phyloP scores from a whole-genome alignment of 2,888 invertebrate species.

The Mimachlamys varia region DNA sequence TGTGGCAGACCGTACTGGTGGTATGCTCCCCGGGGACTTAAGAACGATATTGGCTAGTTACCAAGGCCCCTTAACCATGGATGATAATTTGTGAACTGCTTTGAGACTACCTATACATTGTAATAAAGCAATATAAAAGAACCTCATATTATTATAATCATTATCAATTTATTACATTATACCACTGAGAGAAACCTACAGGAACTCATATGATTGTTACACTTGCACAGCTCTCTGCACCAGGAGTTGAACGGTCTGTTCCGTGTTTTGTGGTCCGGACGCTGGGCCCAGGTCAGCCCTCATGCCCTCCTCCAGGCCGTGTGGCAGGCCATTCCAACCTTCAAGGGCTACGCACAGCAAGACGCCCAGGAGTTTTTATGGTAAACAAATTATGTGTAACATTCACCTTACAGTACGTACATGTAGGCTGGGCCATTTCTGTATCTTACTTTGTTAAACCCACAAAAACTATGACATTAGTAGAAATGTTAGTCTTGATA shows the following conservation, averaged over 20 bases:
- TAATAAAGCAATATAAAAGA: background rate
- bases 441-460: too few species aligned
- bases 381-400: constrained; percentile 59
- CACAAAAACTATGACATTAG: too few species aligned
- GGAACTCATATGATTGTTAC: background rate
- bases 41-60: too few species aligned
- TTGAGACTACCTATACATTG: too few species aligned
- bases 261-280: constrained; percentile 80
- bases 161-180: background rate
- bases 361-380: constrained; percentile 81
- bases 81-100: too few species aligned
- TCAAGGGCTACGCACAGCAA: constrained; percentile 80
- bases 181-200: background rate
- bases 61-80: too few species aligned
- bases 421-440: too few species aligned
- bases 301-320: constrained; percentile 79
- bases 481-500: too few species aligned
- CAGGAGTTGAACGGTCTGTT: constrained; percentile 78
- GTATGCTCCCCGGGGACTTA: too few species aligned
- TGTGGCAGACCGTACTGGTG: too few species aligned
- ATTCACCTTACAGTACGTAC: background rate
- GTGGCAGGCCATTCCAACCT: constrained; percentile 79
- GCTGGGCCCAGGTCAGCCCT: constrained; percentile 80
- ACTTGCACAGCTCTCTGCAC: constrained; percentile 72
- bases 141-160: background rate